Base-by-base conservation (phyloP, 2,888 invertebrate genomes). In the Thecophora atra region DNA sequence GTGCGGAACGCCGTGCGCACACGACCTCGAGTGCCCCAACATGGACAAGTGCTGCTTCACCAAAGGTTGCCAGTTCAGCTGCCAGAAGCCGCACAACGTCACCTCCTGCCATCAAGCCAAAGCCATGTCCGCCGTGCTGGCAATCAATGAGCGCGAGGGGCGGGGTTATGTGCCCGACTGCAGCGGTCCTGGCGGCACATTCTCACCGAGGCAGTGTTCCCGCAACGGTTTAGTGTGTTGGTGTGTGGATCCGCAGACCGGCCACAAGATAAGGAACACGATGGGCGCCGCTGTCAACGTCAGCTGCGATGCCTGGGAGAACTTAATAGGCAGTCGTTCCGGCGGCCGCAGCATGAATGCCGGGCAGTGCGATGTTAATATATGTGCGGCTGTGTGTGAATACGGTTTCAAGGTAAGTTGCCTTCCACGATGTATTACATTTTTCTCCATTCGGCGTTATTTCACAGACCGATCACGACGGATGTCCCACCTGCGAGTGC, bases 81-180 rank as follows among this genome's bases (percentile, higher is more conserved):
- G 95, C 80, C 88, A 90, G 24, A 88, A 92, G 77, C 94, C 95
- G 0, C 89, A 90, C 71, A 94, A 94, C 79, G 90, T 94, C 1
- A 93, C 94, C 70, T 89, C 89, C 83, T 95, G 95, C 77, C 89
- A 91, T 17, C 93, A 94, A 80, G 93, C 94, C 82, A 90, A 91
- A 78, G 91, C 93, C 82, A 85, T 95, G 47, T 92, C 94, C 0
- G 93, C 94, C 82, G 86, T 94, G 11, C 84, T 95, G 74, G 90
- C 93, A 8, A 89, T 94, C 11, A 93, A 91, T 70, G 94, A 95
- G 85, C 89, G 92, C 62, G 93, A 93, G 77, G 95, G 94, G 0
- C 90, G 92, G 42, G 95, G 95, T 1, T 95, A 95, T 80, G 90
- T 95, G 70, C 95, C 95, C 0, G 94, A 95, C 80, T 95, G 95